Base-by-base conservation (phyloP, 2,888 invertebrate species). In the Ichneumoninae sp. region DNA sequence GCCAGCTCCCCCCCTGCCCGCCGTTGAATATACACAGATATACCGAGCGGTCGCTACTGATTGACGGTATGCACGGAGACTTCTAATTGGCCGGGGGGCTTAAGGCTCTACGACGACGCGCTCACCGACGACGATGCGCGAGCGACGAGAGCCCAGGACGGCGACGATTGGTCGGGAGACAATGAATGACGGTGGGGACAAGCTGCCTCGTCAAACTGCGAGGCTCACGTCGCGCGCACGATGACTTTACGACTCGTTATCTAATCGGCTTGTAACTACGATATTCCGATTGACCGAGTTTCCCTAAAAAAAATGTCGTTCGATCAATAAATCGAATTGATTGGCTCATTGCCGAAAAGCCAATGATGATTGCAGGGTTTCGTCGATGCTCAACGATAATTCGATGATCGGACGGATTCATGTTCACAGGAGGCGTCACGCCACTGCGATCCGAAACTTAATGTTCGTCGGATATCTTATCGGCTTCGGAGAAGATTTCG, bases 1-100 rank as follows among this genome's bases (percentile, higher is more conserved):
- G 84, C 30, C 85, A 83, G 83, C 83, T 63, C 85, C 85, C 83
- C 83, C 84, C 63, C 65, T 30, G 52, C 65, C 3, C 52, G 52
- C 65, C 3, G 68, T 16, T 66, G 84, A 78, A 73, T 85, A 89
- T 86, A 89, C 83, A 88, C 87, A 89, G 86, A 80, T 85, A 86
- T 86, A 87, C 73, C 44, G 83, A 74, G 63, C 63, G 57, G 1
- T 33, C 16, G 30, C 69, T 78, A 83, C 87, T 86, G 82, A 87
- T 87, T 85, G 83, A 87, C 86, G 85, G 85, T 84, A 83, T 57
- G 74, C 70, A 79, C 80, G 80, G 71, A 76, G 75, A 68, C 84
- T 85, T 83, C 74, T 86, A 84, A 87, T 87, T 85, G 84, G 87
- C 81, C 77, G 71, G 70, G 52, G 75, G 73, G 50, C 63, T 83